Percentiles rank a stretch among this genome's conserved stretches.
These are phyloP conservation scores for Yoshiicerus persimilis DNA, from an alignment of 1,140 invertebrate species.

Conservation along the genomic window DNA sequence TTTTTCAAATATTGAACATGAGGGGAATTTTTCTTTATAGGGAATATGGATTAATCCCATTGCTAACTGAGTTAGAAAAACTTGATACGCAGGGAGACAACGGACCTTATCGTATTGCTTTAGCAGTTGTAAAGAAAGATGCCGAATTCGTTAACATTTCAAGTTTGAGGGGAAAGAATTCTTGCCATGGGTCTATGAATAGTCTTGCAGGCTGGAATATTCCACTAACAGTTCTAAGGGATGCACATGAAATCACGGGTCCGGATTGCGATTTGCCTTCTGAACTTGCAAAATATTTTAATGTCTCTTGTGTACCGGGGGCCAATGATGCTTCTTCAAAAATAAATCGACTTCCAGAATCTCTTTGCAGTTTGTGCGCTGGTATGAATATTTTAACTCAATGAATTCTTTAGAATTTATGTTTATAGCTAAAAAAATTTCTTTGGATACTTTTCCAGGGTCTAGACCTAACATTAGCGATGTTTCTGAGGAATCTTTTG, in stretches of 20 bases:
- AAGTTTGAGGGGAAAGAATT: conserved; percentile 59
- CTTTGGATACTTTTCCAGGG: background rate
- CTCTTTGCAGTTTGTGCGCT: conserved; percentile 33
- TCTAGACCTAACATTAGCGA: no score
- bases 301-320: conserved; percentile 56
- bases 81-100: conserved; percentile 52
- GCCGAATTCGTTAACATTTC: conserved; percentile 54
- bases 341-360: conserved; percentile 33
- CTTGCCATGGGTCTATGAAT: conserved; percentile 57
- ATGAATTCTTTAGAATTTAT: no score
- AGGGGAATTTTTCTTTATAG: no score
- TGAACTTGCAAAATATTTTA: conserved; percentile 59
- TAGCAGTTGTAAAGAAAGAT: conserved; percentile 63
- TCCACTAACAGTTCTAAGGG: conserved; percentile 57
- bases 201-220: conserved; percentile 58
- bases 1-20: background rate
- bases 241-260: conserved; percentile 55
- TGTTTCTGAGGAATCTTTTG: background rate
- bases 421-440: background rate
- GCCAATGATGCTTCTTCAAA: conserved; percentile 47
- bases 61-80: conserved; percentile 59
- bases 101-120: conserved; percentile 58
- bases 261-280: conserved; percentile 55
- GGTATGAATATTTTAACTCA: background rate
- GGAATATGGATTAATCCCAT: conserved; percentile 57